Evolutionary conservation across 2,888 invertebrate species (phyloP).

Genomic region (Melieria picta): DNA sequence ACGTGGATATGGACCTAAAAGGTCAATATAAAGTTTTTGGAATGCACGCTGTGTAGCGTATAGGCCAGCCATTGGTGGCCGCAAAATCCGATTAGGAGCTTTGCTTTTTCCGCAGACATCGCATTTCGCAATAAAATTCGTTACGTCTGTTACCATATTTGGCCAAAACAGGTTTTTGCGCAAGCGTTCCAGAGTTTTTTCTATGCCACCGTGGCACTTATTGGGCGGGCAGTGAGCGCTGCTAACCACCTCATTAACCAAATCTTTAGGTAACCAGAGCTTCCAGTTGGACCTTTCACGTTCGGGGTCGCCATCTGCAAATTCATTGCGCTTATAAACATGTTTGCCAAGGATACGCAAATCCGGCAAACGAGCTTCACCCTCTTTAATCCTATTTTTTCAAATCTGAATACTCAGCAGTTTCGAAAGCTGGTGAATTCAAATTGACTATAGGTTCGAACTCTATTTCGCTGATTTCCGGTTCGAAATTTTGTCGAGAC

Average conservation of each 20-base stretch:
- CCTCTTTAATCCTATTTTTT: conserved; percentile 12
- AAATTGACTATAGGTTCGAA: conserved; percentile 21
- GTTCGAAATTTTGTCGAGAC: conserved; percentile 30
- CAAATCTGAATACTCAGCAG: conserved; percentile 6
- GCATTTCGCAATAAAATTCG: not conserved
- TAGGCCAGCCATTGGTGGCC: conserved; percentile 26
- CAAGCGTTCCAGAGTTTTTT: conserved; percentile 10
- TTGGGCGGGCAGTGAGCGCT: conserved; percentile 1
- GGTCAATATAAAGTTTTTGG: conserved; percentile 30
- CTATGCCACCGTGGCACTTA: conserved; percentile 2
- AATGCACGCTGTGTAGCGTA: conserved; percentile 12
- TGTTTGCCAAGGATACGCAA: conserved; percentile 16
- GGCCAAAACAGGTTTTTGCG: conserved; percentile 9
- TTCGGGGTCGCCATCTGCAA: conserved; percentile 18
- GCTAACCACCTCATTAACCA: not conserved
- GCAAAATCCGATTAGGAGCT: conserved; percentile 17
- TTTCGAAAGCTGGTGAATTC: conserved; percentile 13
- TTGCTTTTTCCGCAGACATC: conserved; percentile 1
- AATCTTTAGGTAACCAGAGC: conserved; percentile 6
- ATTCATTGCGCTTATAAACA: conserved; percentile 34
- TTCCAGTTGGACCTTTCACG: conserved; percentile 2
- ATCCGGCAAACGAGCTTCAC: conserved; percentile 10
- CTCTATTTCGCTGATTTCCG: conserved; percentile 15
- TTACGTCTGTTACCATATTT: not conserved
- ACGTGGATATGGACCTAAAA: conserved; percentile 32